Conservation (phyloP, 2,797 vertebrate genomes). For the Sebastes alutus region DNA sequence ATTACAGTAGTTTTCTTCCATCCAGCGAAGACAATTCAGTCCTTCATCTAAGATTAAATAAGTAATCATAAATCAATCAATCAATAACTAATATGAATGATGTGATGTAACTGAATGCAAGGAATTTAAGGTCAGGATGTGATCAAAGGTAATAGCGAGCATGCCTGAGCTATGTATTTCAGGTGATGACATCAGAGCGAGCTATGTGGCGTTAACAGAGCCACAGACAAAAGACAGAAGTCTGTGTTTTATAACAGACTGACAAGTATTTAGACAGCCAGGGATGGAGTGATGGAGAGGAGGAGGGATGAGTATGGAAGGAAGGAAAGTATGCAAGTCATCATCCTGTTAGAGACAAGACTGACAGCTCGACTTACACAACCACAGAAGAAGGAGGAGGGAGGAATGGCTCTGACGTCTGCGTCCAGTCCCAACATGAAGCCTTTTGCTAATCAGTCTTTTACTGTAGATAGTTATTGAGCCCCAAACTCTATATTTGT, state of each 20-base stretch:
- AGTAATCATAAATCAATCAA: background rate
- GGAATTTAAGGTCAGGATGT: background rate
- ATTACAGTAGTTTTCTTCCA: background rate
- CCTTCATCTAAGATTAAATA: background rate
- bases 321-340: conserved; percentile 63
- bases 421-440: conserved; percentile 1
- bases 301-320: conserved; percentile 21
- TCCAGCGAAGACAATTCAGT: background rate
- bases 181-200: conserved; percentile 16
- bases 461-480: background rate
- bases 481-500: background rate
- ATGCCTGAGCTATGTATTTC: background rate
- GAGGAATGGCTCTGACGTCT: conserved; percentile 18
- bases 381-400: conserved; percentile 24
- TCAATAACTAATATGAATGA: background rate
- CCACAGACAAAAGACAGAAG: conserved; percentile 41
- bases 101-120: background rate
- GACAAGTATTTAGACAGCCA: conserved; percentile 64
- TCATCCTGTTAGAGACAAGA: conserved; percentile 56
- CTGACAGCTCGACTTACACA: conserved; percentile 52
- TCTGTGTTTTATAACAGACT: conserved; percentile 56
- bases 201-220: conserved; percentile 12
- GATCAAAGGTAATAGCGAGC: conserved; percentile 7
- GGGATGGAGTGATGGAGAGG: conserved; percentile 28
- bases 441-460: background rate